Evolutionary conservation across 2,113 vertebrate species (phyloP), one percentile per base, ranked within the genome.

Genomic region (Scomber japonicus): DNA sequence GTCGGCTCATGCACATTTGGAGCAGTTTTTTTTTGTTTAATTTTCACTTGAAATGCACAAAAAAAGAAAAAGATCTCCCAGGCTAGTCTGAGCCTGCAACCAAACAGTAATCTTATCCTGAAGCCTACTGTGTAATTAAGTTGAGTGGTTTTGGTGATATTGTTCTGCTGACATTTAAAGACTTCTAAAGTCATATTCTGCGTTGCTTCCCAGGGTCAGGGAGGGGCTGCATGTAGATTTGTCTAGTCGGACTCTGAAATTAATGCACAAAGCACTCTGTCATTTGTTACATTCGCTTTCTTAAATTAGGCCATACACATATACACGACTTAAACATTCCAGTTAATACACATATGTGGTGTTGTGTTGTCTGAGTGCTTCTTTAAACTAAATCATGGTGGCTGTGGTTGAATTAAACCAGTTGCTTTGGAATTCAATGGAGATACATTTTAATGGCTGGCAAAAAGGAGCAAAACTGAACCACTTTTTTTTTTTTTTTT

Each of bases 81-180:
- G 71, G 55, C 69, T 60, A 11, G 56, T 71, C 73, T 78, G 71
- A 71, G 80, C 56, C 78, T 66, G n/a, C 8, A 50, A 51, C 53
- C 60, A 69, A 72, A 75, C 69, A 9, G 72, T 67, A 67, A 82
- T 85, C 74, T 62, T 9, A 66, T 60, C 70, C 62, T 64, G 4
- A 82, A 71, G 76, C 63, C 67, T 45, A 15, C 70, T 59, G 74
- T 89, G 77, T 89, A 76, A 90, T 93, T 89, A 88, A 53, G 21
- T 10, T 24, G 17, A 56, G 72, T 60, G 88, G 76, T 86, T 72
- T 56, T 66, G 51, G 30, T 24, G 80, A 78, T 87, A 89, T 90
- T 86, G 85, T 85, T 83, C 67, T 73, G 66, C 61, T 59, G 81
- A 82, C 59, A 67, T 57, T 55, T 82, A 40, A 40, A 12, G 57